Base-by-base conservation (phyloP, 1,140 invertebrate species). In the Anagrus nilaparvatae region DNA sequence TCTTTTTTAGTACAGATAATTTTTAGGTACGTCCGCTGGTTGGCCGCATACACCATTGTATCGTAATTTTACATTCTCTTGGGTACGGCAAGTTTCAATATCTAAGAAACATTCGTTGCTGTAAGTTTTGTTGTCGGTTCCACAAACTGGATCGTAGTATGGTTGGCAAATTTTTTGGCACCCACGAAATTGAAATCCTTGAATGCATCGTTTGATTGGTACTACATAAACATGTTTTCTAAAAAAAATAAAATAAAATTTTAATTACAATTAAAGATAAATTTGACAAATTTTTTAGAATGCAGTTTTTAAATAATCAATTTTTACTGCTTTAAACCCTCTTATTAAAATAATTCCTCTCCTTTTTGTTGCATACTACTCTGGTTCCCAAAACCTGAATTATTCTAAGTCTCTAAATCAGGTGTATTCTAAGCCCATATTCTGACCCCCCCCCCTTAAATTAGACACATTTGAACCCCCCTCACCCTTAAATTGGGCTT, bases 41-140 rank as follows among this genome's bases (percentile, higher is more conserved):
- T 80, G 73, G n/a, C 78, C 77, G 54, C 80, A 82, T 18, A 78
- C 70, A 3, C 80, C 80, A 53, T 79, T 73, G 52, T 81, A 73
- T 43, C 74, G 74, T 51, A 79, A 74, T 19, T 67, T 65, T 5
- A 82, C 77, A 36, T 76, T 57, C 43, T 72, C 78, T 69, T 82
- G 76, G 44, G 84, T 84, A 52, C 84, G 74, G 58, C 88, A 93
- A 51, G 86, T 89, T 67, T 90, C 86, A 58, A 90, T 84, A 59
- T 87, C 81, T 49, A 95, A 72, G 73, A 94, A 92, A 60, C 92
- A 96, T 49, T 82, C 81, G 63, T 95, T 95, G 50, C 82, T 81
- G 73, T 95, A 95, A 0, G 87, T 92, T 67, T 84, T 85, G 28
- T 78, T 77, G 58, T 96, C 88, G 2, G 81, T 84, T 14, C 86